Base-by-base conservation (phyloP, 2,113 vertebrate species). In the Apaloderma vittatum region DNA sequence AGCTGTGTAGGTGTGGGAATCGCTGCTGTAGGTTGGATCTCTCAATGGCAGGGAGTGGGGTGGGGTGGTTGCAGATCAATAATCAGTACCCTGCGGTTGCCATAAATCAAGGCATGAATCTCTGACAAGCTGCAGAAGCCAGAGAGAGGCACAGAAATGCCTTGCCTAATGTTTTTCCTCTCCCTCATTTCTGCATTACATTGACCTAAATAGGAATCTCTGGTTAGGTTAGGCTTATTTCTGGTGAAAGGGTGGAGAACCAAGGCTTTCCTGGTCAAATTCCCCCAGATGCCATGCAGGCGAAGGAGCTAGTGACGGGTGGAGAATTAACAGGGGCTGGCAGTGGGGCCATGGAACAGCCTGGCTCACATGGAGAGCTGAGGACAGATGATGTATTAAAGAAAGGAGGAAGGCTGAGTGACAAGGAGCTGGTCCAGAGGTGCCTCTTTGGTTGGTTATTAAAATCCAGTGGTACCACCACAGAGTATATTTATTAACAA, bases 41-140 rank as follows among this genome's bases (percentile, higher is more conserved):
- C 36, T 86, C 88, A 14, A 1, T 91, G 91, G 75, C 83, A 84
- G 24, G 24, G 29, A 70, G 62, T 7, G 72, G 75, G 32, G 55
- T 77, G 88, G 82, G 79, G 74, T 81, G 82, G 51, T 37, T 92
- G 88, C 76, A 45, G 88, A 94, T 96, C 94, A 85, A 95, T 93
- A 86, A 85, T 80, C 75, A 65, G 34, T 72, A 57, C 75, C 82
- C 48, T 90, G 79, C 1, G 1, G 87, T 89, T 66, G 36, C 36
- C 24, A 16, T 94, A 86, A 88, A 94, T 94, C 85, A 75, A 85
- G 82, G 55, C 37, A 83, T 34, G 58, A 70, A 88, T 83, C 37
- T 63, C 91, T 87, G 73, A 52, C 71, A 75, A 61, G 45, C 88
- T 87, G 54, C 61, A 68, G 59, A 58, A 80, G 61, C 84, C 71